These are phyloP conservation scores for Gymnobelideus leadbeateri DNA, from an alignment of 2,113 vertebrate genomes.

Conservation along the genomic window DNA sequence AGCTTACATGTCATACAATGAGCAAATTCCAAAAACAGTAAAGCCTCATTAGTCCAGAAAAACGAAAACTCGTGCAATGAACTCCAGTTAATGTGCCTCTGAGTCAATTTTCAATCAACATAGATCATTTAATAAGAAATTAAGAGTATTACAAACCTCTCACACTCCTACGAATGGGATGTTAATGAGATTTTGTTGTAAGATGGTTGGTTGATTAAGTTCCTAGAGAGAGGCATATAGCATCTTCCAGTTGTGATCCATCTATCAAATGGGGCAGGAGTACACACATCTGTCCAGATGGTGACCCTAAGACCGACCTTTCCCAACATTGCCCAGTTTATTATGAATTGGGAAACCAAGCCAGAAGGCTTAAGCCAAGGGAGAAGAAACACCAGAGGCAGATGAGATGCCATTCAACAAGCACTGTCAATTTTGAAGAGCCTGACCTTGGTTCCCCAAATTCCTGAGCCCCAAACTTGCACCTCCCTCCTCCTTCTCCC, in stretches of 20 bases:
- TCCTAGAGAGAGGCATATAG: background rate
- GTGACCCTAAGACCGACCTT: background rate
- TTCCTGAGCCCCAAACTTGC: background rate
- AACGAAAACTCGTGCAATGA: slow-evolving; percentile 27
- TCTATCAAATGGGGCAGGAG: background rate
- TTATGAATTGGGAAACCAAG: background rate
- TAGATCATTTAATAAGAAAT: slow-evolving; percentile 5
- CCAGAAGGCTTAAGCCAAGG: background rate
- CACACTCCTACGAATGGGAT: background rate
- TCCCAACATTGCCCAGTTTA: background rate
- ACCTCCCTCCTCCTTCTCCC: background rate
- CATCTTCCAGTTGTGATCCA: background rate
- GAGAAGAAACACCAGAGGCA: background rate
- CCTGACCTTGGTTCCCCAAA: background rate
- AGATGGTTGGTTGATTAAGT: background rate
- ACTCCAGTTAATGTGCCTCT: slow-evolving; percentile 49
- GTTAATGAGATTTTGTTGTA: slow-evolving; percentile 4
- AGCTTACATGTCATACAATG: background rate
- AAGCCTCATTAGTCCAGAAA: slow-evolving; percentile 1
- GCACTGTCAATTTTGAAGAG: background rate
- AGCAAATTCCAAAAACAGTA: slow-evolving; percentile 8
- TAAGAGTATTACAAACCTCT: background rate
- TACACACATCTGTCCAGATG: background rate
- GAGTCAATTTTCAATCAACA: background rate
- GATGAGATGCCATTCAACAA: background rate